Evolutionary conservation across 2,113 vertebrate species (phyloP), one percentile per base, ranked within the genome.

Genomic region (Panurus biarmicus): DNA sequence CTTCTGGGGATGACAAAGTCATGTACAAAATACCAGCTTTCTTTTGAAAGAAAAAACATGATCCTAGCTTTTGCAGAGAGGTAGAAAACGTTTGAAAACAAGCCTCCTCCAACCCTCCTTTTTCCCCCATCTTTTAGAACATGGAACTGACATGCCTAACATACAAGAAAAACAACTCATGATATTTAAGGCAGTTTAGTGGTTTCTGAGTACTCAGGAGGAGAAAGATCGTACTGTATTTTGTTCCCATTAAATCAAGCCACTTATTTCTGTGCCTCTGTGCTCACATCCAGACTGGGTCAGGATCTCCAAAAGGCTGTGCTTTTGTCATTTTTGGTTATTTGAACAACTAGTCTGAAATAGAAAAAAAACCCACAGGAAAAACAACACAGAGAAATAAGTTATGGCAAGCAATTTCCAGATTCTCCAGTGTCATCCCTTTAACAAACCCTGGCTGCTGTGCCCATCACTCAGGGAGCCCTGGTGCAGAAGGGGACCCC

Each of bases 401-500:
- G 29, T 69, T 42, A 65, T 0, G 8, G n/a, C 33, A 81, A 88
- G 76, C 16, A 42, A 47, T 33, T 85, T 76, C 47, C 66, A 69
- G 42, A 73, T 65, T 70, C 35, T n/a, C 24, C 2, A 1, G 25
- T 51, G 50, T 45, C 69, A 71, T 14, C 7, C 33, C 25, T 92
- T 76, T 54, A 81, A 77, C 0, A 12, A 94, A 40, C 11, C 48
- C 40, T 57, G 74, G 28, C 22, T 5, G 1, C 74, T 19, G 11
- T 61, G 47, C 38, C 58, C 42, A n/a, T 24, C 29, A 36, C 15
- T 26, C 3, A 0, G 38, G 58, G 25, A 80, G 47, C 19, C 26
- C 45, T 6, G 1, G 3, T 0, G 0, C 28, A 73, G 62, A 65
- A 42, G 8, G 17, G 13, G 2, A 18, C 11, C 24, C 42, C 11